Evolutionary conservation across 1,140 invertebrate genomes (phyloP), one percentile per base, ranked within the genome.

Genomic region (Aphelenchoides fujianensis): DNA sequence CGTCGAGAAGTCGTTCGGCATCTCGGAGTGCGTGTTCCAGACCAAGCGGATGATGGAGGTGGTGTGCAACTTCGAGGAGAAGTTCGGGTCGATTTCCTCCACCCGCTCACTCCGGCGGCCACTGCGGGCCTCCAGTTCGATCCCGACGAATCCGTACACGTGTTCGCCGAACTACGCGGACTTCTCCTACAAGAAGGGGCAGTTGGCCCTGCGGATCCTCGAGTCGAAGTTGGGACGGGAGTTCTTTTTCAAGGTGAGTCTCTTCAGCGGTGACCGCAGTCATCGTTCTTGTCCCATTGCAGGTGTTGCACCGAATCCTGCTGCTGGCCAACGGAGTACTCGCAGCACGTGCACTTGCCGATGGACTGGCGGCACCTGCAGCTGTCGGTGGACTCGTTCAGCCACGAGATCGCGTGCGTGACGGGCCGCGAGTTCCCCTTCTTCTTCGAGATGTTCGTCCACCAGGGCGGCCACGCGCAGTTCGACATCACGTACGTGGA

Each of bases 401-500:
- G 84, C 36, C 28, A 66, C 31, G 63, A 68, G 16, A 64, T 83
- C 3, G 73, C 79, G 3, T 76, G 76, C 54, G 83, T 83, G 5
- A 84, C 95, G 1, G 96, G 95, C 1, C 98, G 98, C 87, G 95
- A 98, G 85, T 95, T 98, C 89, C 91, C 91, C 0, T 93, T 95
- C 3, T 98, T 98, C 84, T 91, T 98, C 76, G 94, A 98, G 79
- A 93, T 97, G 82, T 98, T 95, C 95, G 94, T 98, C n/a, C 85
- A 87, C 84, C 92, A 92, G 48, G 93, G 93, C 16, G 94, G 94
- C 0, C 94, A 96, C 86, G 94, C 92, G 3, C 92, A 93, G 86
- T 97, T 97, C 12, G 55, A 84, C 28, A 71, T 84, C n/a, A 54
- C 67, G 28, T 79, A 74, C 36, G 54, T 52, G n/a, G 79, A 79